Conservation (phyloP, 1,140 invertebrate genomes). For the Sinella curviseta region DNA sequence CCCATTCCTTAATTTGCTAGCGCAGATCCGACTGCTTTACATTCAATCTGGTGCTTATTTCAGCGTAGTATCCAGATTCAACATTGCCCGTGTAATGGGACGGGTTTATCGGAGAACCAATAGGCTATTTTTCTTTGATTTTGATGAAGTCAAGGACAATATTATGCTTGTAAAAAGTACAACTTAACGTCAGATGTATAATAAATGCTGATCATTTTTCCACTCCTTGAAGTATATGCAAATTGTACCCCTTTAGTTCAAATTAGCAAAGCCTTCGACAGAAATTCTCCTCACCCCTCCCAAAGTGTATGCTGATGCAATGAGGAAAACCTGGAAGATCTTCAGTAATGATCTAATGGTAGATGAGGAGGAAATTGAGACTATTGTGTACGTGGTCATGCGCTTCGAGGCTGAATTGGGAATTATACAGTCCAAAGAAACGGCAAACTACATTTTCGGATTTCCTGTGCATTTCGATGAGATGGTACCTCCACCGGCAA, state of each 20-base stretch:
- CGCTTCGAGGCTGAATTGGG: constrained; percentile 37
- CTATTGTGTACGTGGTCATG: constrained; percentile 40
- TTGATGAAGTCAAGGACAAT: constrained; percentile 18
- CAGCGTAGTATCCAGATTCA: not conserved
- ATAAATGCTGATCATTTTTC: too few relatives aligned
- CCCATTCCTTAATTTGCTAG: constrained; percentile 30
- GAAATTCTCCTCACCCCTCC: not conserved
- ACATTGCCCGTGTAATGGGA: constrained; percentile 27
- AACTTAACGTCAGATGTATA: too few relatives aligned
- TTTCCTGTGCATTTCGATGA: constrained; percentile 30
- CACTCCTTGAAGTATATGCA: too few relatives aligned
- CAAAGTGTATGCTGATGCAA: constrained; percentile 19
- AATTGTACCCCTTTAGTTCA: constrained; percentile 24
- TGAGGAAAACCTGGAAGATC: constrained; percentile 25
- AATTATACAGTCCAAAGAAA: constrained; percentile 23
- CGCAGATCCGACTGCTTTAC: not conserved
- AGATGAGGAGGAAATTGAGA: constrained; percentile 39
- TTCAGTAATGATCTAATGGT: constrained; percentile 29
- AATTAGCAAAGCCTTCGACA: not conserved
- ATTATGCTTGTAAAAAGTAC: constrained; percentile 23
- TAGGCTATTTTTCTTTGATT: constrained; percentile 32
- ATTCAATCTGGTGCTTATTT: not conserved
- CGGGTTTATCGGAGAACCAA: constrained; percentile 30
- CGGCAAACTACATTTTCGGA: constrained; percentile 25
- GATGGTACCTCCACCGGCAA: constrained; percentile 8